Evolutionary conservation across 2,888 invertebrate genomes (phyloP).

Genomic region (Gnatocerus cornutus): DNA sequence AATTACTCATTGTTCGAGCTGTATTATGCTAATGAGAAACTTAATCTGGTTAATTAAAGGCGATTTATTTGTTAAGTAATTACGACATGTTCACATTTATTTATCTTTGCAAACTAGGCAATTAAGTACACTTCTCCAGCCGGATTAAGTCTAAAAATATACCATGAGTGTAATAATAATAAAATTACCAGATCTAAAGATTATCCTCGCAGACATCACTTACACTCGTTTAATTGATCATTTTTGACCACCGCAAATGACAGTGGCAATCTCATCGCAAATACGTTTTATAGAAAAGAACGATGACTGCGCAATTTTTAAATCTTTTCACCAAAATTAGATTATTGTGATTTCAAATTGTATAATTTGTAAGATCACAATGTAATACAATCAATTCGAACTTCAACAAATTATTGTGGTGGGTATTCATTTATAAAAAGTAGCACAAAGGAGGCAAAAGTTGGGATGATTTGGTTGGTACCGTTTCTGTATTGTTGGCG

Average conservation of each 20-base stretch:
- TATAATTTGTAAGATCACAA: neutral
- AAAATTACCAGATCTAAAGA: neutral
- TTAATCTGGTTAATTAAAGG: conserved; percentile 34
- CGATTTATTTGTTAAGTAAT: conserved; percentile 37
- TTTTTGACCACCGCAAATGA: neutral
- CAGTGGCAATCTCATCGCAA: neutral
- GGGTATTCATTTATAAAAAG: too few species aligned
- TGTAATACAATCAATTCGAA: neutral
- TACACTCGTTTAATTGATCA: neutral
- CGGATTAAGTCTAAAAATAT: too few species aligned
- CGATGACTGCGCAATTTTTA: neutral
- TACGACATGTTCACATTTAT: conserved; percentile 10
- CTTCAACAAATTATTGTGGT: neutral
- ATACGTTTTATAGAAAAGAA: too few species aligned
- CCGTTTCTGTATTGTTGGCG: too few species aligned
- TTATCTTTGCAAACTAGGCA: neutral
- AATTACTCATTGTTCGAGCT: neutral
- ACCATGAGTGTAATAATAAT: neutral
- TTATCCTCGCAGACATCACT: too few species aligned
- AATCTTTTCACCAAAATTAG: neutral
- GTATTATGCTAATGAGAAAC: conserved; percentile 21
- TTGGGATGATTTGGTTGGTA: too few species aligned
- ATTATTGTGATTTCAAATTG: conserved; percentile 5
- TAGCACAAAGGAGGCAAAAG: too few species aligned
- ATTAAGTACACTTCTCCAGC: conserved; percentile 3